Percentiles rank a stretch among this genome's conserved stretches.
Conservation (phyloP, 2,888 invertebrate genomes). For the Drosophila heteroneura region DNA sequence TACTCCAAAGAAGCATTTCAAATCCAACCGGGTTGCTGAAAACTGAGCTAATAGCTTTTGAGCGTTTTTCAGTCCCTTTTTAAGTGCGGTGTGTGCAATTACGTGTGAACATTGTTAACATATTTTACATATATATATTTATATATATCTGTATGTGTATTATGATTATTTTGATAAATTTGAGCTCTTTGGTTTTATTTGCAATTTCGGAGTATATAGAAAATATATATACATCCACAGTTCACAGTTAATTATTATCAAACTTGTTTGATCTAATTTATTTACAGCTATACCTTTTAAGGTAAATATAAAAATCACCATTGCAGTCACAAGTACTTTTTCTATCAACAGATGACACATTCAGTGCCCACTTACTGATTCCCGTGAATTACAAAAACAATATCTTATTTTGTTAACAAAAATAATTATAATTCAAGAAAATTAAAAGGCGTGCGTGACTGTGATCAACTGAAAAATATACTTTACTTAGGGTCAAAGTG, state of each 20-base stretch:
- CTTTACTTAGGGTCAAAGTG: not conserved
- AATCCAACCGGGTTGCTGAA: not conserved
- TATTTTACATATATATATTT: not conserved
- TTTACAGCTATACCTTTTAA: not conserved
- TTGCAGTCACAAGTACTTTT: not conserved
- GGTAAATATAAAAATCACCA: constrained; percentile 1
- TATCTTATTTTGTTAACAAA: not conserved
- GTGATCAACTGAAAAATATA: not conserved
- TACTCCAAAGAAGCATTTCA: constrained; percentile 2
- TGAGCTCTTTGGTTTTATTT: not conserved
- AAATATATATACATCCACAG: not conserved
- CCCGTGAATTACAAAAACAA: not conserved
- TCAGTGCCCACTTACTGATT: not conserved
- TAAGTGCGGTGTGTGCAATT: not conserved
- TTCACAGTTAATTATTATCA: not conserved
- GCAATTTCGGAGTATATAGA: not conserved
- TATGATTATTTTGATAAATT: not conserved
- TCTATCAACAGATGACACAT: not conserved
- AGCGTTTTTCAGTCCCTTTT: not conserved
- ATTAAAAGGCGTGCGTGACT: not conserved
- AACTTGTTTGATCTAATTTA: not conserved
- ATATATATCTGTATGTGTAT: not conserved
- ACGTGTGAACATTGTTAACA: constrained; percentile 1
- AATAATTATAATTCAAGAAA: not conserved
- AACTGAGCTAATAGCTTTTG: not conserved